phyloP scores from a whole-genome alignment of 2,113 vertebrate species.

The Acinonyx jubatus region DNA sequence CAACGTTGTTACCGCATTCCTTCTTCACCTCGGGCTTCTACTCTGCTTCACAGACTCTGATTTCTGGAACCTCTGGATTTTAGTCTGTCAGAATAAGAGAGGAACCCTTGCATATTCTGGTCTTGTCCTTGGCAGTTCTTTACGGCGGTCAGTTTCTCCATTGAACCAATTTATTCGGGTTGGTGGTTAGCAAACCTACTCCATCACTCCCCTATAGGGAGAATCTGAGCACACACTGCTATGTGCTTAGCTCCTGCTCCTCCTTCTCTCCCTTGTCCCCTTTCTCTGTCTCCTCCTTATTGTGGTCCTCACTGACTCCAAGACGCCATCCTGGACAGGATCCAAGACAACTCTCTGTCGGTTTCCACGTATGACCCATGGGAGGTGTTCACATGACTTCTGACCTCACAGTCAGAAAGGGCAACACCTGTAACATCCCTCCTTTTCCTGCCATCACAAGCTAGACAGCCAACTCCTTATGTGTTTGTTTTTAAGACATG shows the following conservation, averaged over 20 bases:
- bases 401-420: neutral
- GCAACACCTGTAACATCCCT: too few relatives aligned
- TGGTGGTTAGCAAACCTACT: too few relatives aligned
- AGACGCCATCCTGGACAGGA: too few relatives aligned
- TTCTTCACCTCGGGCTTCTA: neutral
- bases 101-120: too few relatives aligned
- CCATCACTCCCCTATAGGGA: rapidly evolving
- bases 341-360: rapidly evolving
- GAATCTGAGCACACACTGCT: too few relatives aligned
- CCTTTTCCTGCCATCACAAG: neutral
- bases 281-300: neutral
- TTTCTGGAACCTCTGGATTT: too few relatives aligned
- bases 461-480: neutral
- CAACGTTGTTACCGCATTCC: rapidly evolving
- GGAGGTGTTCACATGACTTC: neutral
- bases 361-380: rapidly evolving
- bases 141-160: neutral
- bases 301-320: neutral
- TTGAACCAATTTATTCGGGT: rapidly evolving
- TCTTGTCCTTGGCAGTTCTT: neutral
- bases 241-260: neutral
- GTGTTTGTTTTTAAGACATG: neutral
- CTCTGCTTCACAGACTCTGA: neutral
- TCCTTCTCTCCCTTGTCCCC: neutral
- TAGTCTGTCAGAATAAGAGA: neutral